Base-by-base conservation (phyloP, 2,113 vertebrate species). In the Eclectus roratus region DNA sequence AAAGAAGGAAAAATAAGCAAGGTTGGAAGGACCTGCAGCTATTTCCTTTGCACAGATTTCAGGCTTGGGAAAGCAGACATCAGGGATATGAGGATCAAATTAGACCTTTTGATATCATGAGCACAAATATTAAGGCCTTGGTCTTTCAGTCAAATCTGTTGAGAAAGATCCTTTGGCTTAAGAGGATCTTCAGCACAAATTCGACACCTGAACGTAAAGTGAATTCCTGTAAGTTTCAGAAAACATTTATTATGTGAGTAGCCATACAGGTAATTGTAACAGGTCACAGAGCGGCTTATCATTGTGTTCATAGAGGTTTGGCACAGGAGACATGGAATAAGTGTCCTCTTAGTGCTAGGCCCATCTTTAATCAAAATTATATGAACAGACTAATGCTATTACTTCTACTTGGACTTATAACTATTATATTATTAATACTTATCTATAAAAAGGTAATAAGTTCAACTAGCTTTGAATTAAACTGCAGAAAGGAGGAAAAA, bases 381-480 rank as follows among this genome's bases (percentile, higher is more conserved):
- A 85, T 4, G 29, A 92, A 80, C 13, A 21, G 82, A 80, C 56
- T 85, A 93, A 93, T 93, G 92, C 61, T 93, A 37, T 94, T 96
- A 79, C 76, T 95, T 82, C 71, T 95, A 3, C 61, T 82, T 85
- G 80, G 61, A 79, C 17, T 94, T 88, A 76, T 53, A 27, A 91
- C 92, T 89, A 13, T 86, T 96, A 82, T 58, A 58, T 82, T 96
- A 91, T 93, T 93, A 95, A 95, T 93, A 66, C 83, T 94, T 79
- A 82, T 56, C 85, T 93, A 77, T 79, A 61, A 92, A 96, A 94
- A 93, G 55, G 65, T 79, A 93, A 13, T 91, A 89, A 95, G 88
- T 94, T 94, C 77, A 93, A 85, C 90, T 95, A 79, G 80, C 56
- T 79, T 72, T 21, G 17, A 77, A 91, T 94, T 95, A 91, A 93